These are phyloP conservation scores for Hypotaenidia okinawae DNA, from an alignment of 2,797 vertebrate species.

Conservation along the genomic window DNA sequence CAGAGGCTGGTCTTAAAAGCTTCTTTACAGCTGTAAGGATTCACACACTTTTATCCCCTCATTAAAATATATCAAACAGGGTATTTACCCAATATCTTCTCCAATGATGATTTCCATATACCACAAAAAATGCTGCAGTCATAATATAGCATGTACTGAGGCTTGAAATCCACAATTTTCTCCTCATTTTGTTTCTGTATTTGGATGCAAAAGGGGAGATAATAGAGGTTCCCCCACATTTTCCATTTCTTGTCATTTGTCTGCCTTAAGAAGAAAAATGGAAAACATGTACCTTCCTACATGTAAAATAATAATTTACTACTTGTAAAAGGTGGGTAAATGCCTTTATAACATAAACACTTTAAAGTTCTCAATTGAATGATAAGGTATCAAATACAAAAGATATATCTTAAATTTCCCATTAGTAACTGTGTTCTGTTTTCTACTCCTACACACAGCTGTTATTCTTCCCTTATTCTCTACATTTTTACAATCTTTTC, in stretches of 20 bases:
- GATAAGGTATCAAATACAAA: not conserved
- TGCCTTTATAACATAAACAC: not conserved
- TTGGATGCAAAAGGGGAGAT: not conserved
- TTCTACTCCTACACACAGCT: not conserved
- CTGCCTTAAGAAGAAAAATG: not conserved
- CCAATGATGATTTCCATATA: not conserved
- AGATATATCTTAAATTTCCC: not conserved
- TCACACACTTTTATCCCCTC: not conserved
- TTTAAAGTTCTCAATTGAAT: not conserved
- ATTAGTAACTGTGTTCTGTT: not conserved
- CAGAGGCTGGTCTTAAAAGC: not conserved
- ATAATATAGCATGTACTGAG: not conserved
- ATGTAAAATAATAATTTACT: not conserved
- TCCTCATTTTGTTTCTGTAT: not conserved
- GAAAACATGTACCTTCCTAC: not conserved
- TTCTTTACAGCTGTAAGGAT: not conserved
- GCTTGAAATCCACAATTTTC: not conserved
- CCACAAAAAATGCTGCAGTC: not conserved
- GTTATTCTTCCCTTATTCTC: not conserved
- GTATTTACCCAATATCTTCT: not conserved
- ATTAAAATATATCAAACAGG: not conserved
- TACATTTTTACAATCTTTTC: not conserved
- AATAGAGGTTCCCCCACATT: not conserved
- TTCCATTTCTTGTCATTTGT: not conserved
- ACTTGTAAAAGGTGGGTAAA: not conserved